phyloP scores from a whole-genome alignment of 2,797 vertebrate species.

The Crypturellus tataupa region DNA sequence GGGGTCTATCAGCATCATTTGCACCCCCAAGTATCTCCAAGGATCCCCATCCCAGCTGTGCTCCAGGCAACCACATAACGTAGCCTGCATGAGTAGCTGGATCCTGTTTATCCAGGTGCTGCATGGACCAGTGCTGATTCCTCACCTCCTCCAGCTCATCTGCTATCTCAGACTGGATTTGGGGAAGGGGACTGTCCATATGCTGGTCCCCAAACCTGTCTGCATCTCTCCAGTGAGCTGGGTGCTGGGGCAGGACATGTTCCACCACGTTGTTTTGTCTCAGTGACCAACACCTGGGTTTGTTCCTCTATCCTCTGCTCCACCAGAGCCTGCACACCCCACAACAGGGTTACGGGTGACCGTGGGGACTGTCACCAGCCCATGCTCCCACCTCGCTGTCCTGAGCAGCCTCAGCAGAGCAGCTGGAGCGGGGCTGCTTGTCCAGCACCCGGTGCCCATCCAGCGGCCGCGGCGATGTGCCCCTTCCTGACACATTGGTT shows the following conservation, averaged over 20 bases:
- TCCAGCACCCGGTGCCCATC: fast-evolving
- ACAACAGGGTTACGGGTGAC: not conserved
- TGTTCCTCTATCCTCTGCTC: not conserved
- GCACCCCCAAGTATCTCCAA: not conserved
- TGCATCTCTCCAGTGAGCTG: not conserved
- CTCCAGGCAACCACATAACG: not conserved
- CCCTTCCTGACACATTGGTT: not conserved
- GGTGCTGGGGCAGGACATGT: not conserved
- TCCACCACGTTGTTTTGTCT: not conserved
- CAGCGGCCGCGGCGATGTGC: fast-evolving
- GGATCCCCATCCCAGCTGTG: not conserved
- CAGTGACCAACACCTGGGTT: fast-evolving
- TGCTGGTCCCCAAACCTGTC: not conserved
- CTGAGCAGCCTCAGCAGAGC: not conserved
- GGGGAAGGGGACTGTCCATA: not conserved
- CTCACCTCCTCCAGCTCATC: not conserved
- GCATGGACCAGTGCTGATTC: not conserved
- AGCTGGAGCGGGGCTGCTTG: not conserved
- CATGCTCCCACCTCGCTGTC: not conserved
- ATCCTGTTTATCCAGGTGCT: not conserved
- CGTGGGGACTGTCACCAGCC: not conserved
- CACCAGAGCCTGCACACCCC: not conserved
- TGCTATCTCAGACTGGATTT: fast-evolving
- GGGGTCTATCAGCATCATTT: not conserved
- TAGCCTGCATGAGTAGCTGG: fast-evolving